Percentiles rank a stretch among this genome's conserved stretches.
Evolutionary conservation across 2,797 vertebrate species (phyloP).

Genomic region (Pangasius djambal): DNA sequence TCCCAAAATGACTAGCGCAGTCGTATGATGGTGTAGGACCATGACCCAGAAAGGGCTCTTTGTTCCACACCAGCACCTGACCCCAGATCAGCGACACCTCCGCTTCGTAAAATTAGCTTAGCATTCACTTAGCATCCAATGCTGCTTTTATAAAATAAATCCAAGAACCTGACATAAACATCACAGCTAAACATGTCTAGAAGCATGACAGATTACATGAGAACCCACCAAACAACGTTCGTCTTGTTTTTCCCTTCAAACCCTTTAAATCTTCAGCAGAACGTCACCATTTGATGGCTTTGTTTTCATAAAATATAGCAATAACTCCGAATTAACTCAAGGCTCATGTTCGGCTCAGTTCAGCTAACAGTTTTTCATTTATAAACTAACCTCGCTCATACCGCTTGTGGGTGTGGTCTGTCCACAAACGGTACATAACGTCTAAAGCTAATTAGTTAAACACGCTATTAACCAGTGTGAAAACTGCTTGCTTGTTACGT

Average conservation of each 20-base stretch:
- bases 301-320: neutral
- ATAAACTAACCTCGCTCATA: neutral
- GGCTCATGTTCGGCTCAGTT: neutral
- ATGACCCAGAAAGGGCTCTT: neutral
- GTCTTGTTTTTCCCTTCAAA: neutral
- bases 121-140: neutral
- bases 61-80: neutral
- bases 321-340: neutral
- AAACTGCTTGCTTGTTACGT: neutral
- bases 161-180: neutral
- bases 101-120: neutral
- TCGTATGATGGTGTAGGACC: neutral
- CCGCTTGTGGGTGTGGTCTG: neutral
- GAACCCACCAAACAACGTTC: neutral
- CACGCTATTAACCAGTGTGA: neutral
- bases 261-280: neutral
- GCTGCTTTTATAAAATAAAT: neutral
- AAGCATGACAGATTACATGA: neutral
- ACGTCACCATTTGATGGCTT: neutral
- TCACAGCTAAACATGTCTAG: neutral
- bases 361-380: neutral
- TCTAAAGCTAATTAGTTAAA: neutral
- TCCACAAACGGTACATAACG: neutral
- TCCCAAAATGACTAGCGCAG: neutral
- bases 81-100: neutral